These are phyloP conservation scores for Heliothis virescens DNA, from an alignment of 1,140 invertebrate species.

Conservation along the genomic window DNA sequence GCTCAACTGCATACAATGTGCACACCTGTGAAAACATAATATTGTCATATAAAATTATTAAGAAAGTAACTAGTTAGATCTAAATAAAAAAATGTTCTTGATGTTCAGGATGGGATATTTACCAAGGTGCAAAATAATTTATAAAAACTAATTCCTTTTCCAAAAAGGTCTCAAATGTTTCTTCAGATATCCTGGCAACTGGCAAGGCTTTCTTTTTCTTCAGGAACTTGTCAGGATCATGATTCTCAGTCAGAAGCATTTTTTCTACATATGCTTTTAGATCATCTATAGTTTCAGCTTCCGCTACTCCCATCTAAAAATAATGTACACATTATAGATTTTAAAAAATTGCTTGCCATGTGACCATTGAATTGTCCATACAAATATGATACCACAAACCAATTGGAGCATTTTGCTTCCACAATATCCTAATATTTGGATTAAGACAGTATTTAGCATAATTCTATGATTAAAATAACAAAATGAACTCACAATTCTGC, in stretches of 20 bases:
- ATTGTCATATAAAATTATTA: background rate
- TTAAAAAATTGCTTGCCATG: no score
- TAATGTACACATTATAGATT: background rate
- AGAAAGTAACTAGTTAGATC: no score
- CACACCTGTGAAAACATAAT: conserved; percentile 69
- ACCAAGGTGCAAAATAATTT: conserved; percentile 82
- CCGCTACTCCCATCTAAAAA: conserved; percentile 73
- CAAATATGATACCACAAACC: no score
- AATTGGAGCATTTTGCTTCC: no score
- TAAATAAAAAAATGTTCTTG: no score
- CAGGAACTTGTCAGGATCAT: conserved; percentile 81
- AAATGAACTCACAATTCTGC: conserved; percentile 75
- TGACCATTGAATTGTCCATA: no score
- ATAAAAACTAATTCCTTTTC: conserved; percentile 81
- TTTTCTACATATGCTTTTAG: conserved; percentile 74
- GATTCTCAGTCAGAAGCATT: conserved; percentile 79
- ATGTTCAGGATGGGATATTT: conserved; percentile 32
- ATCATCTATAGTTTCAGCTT: conserved; percentile 64
- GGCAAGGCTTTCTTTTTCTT: conserved; percentile 79
- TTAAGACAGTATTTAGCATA: no score
- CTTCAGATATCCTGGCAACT: conserved; percentile 80
- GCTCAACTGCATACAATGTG: conserved; percentile 81
- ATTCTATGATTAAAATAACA: background rate
- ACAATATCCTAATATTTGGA: no score
- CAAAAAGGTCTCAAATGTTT: conserved; percentile 80